Evolutionary conservation across 2,888 invertebrate genomes (phyloP), one percentile per base, ranked within the genome.

Genomic region (Andrena praecox): DNA sequence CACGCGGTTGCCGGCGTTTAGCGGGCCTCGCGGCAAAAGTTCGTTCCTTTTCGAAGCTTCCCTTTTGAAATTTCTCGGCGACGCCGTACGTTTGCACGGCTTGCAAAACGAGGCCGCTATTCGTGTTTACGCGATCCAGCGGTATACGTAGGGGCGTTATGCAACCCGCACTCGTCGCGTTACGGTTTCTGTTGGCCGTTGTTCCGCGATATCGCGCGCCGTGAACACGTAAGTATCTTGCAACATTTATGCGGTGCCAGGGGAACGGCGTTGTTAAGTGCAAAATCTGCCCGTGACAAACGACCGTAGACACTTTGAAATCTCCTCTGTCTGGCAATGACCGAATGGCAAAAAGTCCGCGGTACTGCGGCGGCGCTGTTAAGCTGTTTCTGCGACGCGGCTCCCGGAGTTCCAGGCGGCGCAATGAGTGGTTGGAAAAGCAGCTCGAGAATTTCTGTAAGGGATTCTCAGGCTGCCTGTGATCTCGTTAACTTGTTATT

Each of bases 201-300:
- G 33, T 73, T 42, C 42, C 56, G 66, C 66, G 48, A 66, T 42
- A 74, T 48, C 31, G 56, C 48, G 52, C 35, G 33, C 56, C 56
- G 56, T 66, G 66, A 74, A 66, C 66, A 29, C 35, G 16, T 31
- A 66, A 54, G 64, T 48, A 48, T 59, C 48, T 59, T 74, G 59
- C 56, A 66, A 62, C 66, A 66, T 73, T 73, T 73, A 74, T 42
- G 64, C 56, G 29, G 52, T 29, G 42, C 8, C 56, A 35, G 35
- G 64, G 35, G 24, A 54, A 20, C 64, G 48, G 42, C 29, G 29
- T 59, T 4, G 73, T 59, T 66, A 64, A 66, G 73, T 66, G 42
- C 24, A 20, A 74, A 74, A 74, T 66, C 56, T 59, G 66, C 56
- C 16, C 10, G 29, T 66, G 56, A 66, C 42, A 59, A 66, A 74